phyloP scores from a whole-genome alignment of 2,797 vertebrate species.

The Poeciliopsis paucimaculata region DNA sequence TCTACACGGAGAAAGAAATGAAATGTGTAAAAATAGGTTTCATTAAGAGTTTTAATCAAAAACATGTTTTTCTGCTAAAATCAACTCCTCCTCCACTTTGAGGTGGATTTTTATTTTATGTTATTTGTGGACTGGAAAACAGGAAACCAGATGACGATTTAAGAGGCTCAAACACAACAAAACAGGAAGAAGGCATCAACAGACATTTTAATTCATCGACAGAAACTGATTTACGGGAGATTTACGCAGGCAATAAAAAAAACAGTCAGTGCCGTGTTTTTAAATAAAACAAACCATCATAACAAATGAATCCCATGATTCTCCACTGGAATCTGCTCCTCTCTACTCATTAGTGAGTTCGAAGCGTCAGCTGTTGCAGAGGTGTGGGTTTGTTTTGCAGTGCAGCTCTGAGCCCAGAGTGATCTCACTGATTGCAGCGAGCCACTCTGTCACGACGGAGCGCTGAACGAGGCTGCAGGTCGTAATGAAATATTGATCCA shows the following conservation, averaged over 20 bases:
- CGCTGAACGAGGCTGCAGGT: conserved; percentile 10
- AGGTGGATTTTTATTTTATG: not conserved
- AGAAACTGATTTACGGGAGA: not conserved
- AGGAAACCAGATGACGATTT: not conserved
- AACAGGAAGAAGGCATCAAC: not conserved
- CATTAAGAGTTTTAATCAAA: not conserved
- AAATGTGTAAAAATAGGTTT: not conserved
- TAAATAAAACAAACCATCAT: not conserved
- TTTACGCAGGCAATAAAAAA: not conserved
- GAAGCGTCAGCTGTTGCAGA: not conserved
- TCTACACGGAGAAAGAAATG: not conserved
- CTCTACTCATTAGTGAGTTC: not conserved
- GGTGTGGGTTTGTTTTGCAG: not conserved
- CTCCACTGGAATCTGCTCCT: not conserved
- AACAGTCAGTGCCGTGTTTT: not conserved
- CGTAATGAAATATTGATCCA: conserved; percentile 73
- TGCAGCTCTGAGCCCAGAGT: not conserved
- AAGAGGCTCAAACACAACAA: not conserved
- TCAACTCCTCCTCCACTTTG: not conserved
- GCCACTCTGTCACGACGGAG: conserved; percentile 20
- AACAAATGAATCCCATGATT: not conserved
- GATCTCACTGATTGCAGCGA: conserved; percentile 13
- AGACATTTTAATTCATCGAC: not conserved
- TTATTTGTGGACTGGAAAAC: not conserved
- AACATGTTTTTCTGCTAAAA: not conserved